Conservation (phyloP, 2,797 vertebrate genomes). For the Notoglanidium macrostoma region DNA sequence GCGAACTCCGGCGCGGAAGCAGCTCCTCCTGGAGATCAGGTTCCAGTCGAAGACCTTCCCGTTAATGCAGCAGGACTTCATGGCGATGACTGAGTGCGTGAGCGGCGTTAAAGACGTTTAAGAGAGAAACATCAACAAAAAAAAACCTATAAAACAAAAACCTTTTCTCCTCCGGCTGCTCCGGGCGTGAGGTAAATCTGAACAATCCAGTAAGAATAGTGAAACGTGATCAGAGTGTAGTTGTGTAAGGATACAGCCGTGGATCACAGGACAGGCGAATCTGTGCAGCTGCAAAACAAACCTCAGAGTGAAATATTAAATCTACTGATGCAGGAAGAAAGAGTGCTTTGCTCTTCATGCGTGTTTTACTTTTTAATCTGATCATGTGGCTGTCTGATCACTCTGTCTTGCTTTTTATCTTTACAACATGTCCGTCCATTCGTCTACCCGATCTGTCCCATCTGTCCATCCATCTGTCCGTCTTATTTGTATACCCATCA, state of each 20-base stretch:
- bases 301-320: not conserved
- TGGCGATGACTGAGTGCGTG: conserved; percentile 78
- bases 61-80: conserved; percentile 89
- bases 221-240: not conserved
- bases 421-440: too few relatives aligned
- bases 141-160: too few relatives aligned
- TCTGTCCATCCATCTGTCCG: not conserved
- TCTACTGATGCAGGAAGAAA: not conserved
- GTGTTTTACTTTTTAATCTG: not conserved
- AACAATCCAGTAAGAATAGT: not conserved
- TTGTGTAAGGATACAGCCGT: conserved; percentile 77
- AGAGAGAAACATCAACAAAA: not conserved
- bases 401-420: not conserved
- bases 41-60: conserved; percentile 93
- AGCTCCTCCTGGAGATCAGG: conserved; percentile 92
- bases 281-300: conserved; percentile 70
- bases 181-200: not conserved
- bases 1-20: conserved; percentile 92
- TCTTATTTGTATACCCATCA: not conserved
- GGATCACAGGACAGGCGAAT: conserved; percentile 75
- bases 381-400: too few relatives aligned
- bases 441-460: not conserved
- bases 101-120: conserved; percentile 55
- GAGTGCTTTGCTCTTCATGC: not conserved
- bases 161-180: not conserved